phyloP scores from a whole-genome alignment of 2,113 vertebrate genomes.

The Charina bottae region DNA sequence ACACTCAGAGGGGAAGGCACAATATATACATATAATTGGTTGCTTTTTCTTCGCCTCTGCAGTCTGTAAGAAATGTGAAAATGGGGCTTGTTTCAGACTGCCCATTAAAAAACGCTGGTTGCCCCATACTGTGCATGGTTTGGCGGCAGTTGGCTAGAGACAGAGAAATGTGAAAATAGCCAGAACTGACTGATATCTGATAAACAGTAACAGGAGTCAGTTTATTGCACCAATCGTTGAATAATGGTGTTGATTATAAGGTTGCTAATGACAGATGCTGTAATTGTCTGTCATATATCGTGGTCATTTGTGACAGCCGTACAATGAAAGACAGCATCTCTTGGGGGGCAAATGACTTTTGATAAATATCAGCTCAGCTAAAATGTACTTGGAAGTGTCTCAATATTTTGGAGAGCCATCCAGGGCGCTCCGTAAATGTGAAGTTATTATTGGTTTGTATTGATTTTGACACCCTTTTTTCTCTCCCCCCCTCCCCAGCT shows the following conservation, averaged over 20 bases:
- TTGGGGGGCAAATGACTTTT: conserved; percentile 88
- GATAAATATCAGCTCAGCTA: conserved; percentile 89
- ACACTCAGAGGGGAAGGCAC: conserved; percentile 81
- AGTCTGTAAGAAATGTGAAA: conserved; percentile 79
- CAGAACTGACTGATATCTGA: conserved; percentile 88
- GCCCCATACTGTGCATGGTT: conserved; percentile 84
- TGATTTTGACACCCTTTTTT: conserved; percentile 80
- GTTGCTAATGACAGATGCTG: conserved; percentile 88
- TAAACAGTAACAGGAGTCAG: conserved; percentile 93
- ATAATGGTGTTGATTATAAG: conserved; percentile 97
- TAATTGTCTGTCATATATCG: conserved; percentile 98
- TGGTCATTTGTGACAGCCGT: conserved; percentile 91
- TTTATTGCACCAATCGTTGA: conserved; percentile 95
- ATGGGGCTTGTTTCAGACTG: conserved; percentile 80
- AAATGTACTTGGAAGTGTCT: conserved; percentile 91
- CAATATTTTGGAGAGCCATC: conserved; percentile 91
- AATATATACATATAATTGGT: conserved; percentile 85
- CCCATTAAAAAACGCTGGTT: conserved; percentile 86
- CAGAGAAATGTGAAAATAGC: conserved; percentile 82
- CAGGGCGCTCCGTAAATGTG: conserved; percentile 88
- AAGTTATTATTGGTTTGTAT: conserved; percentile 90
- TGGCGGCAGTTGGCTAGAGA: conserved; percentile 24
- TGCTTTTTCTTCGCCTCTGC: conserved; percentile 80
- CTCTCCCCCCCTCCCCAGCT: conserved; percentile 49
- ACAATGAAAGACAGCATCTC: conserved; percentile 92